A percentile compares a stretch with the other conserved stretches of the same genome.
These are phyloP conservation scores for Anolis carolinensis DNA, from an alignment of 2,113 vertebrate genomes.

Conservation along the genomic window DNA sequence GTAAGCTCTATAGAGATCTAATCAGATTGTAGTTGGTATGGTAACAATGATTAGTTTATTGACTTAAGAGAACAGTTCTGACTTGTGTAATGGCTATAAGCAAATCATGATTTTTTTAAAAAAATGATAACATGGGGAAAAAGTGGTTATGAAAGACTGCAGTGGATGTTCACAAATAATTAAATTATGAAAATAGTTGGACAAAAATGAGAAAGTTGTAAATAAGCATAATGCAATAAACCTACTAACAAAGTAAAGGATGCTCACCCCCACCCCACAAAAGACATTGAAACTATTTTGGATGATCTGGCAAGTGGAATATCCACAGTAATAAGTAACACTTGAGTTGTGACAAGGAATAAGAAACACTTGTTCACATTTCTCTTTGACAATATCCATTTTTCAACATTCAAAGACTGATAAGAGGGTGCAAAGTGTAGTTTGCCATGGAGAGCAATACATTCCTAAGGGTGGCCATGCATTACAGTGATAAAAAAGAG, in stretches of 20 bases:
- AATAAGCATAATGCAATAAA: not conserved
- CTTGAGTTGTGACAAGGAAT: too few relatives aligned
- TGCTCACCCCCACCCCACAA: too few relatives aligned
- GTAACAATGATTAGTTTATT: constrained; percentile 8
- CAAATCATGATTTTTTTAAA: constrained; percentile 9
- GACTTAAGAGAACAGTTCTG: constrained; percentile 1
- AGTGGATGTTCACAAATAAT: not conserved
- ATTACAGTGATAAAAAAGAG: too few relatives aligned
- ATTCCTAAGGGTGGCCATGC: too few relatives aligned
- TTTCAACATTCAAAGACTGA: too few relatives aligned
- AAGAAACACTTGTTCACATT: too few relatives aligned
- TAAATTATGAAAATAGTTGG: not conserved
- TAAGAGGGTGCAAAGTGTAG: too few relatives aligned
- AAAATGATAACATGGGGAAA: not conserved
- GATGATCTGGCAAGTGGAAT: not conserved
- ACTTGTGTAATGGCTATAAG: constrained; percentile 16
- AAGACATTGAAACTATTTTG: not conserved
- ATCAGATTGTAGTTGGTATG: not conserved
- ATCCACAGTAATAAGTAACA: not conserved
- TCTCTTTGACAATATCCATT: too few relatives aligned
- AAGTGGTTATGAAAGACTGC: not conserved
- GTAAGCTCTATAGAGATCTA: not conserved
- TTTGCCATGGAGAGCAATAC: too few relatives aligned
- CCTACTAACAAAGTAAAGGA: not conserved
- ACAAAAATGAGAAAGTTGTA: not conserved